Evolutionary conservation across 1,140 invertebrate species (phyloP).

Genomic region (Radopholus similis): DNA sequence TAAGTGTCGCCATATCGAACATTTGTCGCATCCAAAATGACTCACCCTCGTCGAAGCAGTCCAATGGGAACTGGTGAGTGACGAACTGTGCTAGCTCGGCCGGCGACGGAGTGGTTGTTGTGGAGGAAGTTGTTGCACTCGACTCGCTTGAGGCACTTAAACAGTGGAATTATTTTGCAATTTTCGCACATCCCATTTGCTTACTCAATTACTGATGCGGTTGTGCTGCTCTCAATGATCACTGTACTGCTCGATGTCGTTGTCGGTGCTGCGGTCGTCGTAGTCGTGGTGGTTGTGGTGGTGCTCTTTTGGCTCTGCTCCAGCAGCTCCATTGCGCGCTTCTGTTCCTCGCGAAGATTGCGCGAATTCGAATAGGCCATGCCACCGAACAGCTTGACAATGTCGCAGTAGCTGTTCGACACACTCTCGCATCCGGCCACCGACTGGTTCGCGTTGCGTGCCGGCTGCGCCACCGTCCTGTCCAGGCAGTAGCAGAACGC

Average conservation of each 20-base stretch:
- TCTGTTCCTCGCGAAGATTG: neutral
- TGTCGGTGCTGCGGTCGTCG: conserved; percentile 10
- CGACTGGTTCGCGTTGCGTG: neutral
- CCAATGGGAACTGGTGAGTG: neutral
- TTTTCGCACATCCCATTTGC: neutral
- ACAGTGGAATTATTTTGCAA: neutral
- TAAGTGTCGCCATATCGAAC: neutral
- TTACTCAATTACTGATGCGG: neutral
- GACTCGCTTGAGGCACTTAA: neutral
- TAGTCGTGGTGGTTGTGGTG: neutral
- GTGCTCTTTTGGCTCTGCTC: neutral
- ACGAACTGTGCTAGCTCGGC: neutral
- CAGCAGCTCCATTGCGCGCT: neutral
- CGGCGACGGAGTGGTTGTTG: neutral
- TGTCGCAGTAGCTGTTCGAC: conserved; percentile 18
- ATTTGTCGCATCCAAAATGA: neutral
- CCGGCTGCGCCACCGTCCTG: conserved; percentile 8
- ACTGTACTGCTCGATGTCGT: conserved; percentile 5
- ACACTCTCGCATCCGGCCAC: conserved; percentile 7
- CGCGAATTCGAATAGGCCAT: conserved; percentile 12
- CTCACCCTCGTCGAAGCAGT: neutral
- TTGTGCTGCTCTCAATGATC: neutral
- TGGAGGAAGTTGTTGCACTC: neutral
- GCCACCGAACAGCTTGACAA: conserved; percentile 26
- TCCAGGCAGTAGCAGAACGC: conserved; percentile 29